These are phyloP conservation scores for Prorops nasuta DNA, from an alignment of 1,140 invertebrate genomes.

Conservation along the genomic window DNA sequence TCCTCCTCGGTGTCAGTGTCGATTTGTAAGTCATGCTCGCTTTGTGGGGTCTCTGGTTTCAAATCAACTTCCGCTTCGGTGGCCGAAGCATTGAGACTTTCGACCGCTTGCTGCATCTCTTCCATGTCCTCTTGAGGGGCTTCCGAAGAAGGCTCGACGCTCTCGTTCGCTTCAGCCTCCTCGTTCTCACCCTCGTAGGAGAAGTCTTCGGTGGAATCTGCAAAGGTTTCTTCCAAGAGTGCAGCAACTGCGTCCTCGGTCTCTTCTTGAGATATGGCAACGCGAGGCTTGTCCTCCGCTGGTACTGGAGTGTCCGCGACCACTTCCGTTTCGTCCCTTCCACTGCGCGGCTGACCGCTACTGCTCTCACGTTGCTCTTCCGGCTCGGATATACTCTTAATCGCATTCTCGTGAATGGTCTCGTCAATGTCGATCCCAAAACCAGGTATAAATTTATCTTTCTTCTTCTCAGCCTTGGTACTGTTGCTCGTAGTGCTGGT, in stretches of 20 bases:
- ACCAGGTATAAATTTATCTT: conserved; percentile 68
- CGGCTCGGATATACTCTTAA: conserved; percentile 71
- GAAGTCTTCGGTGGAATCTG: conserved; percentile 60
- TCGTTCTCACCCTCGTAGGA: conserved; percentile 55
- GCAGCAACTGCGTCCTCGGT: conserved; percentile 89
- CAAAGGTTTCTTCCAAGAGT: conserved; percentile 80
- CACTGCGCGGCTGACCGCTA: conserved; percentile 40
- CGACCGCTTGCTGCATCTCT: conserved; percentile 75
- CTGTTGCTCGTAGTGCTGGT: conserved; percentile 31
- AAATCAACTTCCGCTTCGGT: conserved; percentile 65
- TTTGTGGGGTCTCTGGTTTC: conserved; percentile 81
- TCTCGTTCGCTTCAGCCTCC: conserved; percentile 44
- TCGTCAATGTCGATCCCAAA: conserved; percentile 70
- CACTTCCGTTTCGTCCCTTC: conserved; percentile 43
- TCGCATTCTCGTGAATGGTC: conserved; percentile 75
- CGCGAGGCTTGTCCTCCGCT: conserved; percentile 73
- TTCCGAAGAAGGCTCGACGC: conserved; percentile 48
- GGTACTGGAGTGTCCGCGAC: conserved; percentile 45
- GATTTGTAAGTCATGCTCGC: conserved; percentile 80
- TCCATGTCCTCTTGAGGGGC: conserved; percentile 70
- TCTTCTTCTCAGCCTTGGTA: conserved; percentile 54
- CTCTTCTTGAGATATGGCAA: conserved; percentile 87
- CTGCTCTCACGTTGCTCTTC: conserved; percentile 52
- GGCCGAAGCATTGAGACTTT: conserved; percentile 66
- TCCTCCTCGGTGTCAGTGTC: conserved; percentile 82